A percentile compares a stretch with the other conserved stretches of the same genome.
These are phyloP conservation scores for Thripadectes ignobilis DNA, from an alignment of 2,797 vertebrate species.

Conservation along the genomic window DNA sequence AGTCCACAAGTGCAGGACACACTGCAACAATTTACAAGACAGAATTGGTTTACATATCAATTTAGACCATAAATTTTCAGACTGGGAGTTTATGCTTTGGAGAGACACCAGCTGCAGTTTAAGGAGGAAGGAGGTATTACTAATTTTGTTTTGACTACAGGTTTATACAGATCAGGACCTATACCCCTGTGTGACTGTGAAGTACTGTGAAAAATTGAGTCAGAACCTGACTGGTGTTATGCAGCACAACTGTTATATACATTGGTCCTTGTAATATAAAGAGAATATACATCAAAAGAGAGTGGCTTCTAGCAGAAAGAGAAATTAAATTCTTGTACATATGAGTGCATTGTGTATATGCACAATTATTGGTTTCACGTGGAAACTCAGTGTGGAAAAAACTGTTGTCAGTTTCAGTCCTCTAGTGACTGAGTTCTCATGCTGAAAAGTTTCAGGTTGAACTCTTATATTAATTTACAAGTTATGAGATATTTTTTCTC, in stretches of 20 bases:
- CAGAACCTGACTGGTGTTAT: fast-evolving
- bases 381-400: background rate
- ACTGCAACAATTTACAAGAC: background rate
- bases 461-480: background rate
- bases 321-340: background rate
- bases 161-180: background rate
- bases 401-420: background rate
- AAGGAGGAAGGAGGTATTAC: background rate
- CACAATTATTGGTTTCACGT: background rate
- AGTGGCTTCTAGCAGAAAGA: background rate
- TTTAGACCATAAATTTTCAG: background rate
- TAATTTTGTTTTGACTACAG: background rate
- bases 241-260: background rate
- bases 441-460: background rate
- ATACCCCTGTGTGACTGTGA: background rate
- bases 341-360: fast-evolving
- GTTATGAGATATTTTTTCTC: background rate
- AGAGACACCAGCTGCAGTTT: background rate
- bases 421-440: background rate
- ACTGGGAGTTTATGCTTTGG: background rate
- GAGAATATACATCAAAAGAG: background rate
- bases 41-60: background rate
- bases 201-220: background rate
- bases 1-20: background rate
- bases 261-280: background rate